Evolutionary conservation across 2,888 invertebrate species (phyloP), one percentile per base, ranked within the genome.

Genomic region (Biston betularia): DNA sequence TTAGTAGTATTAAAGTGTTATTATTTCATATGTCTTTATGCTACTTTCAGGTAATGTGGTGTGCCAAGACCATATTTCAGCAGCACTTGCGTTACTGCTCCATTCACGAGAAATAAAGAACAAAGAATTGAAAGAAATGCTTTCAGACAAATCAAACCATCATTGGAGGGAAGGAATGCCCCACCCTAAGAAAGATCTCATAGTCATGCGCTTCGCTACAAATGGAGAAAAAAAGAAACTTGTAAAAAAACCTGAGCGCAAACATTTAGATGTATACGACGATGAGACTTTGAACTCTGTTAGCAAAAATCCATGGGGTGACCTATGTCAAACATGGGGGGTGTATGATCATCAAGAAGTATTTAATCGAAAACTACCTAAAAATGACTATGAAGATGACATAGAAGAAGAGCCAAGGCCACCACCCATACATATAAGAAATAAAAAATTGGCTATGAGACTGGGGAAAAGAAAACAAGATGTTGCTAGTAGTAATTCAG

Each of bases 131-230:
- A 90, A 86, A 58, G 79, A 89, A 70, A 89, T 92, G 84, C 80
- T 91, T 63, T 71, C 77, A 61, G 79, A 82, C 46, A 89, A 86
- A 76, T 97, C 97, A 14, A 95, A 95, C 49, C 96, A 97, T 46
- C 94, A 95, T 78, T 97, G 97, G 97, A 92, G 97, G 72, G 94
- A 96, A 83, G 97, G 97, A 3, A 87, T 94, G 69, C 93, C 95
- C 55, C 95, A 95, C 84, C 90, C 94, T 7, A 96, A 96, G 83
- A 94, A 96, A 34, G 96, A 96, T 80, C 94, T 94, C 70, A 94
- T 98, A 75, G 92, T 97, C 64, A 89, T 98, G 79, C 92, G 97
- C 71, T 97, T 96, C 93, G 96, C 97, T 38, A 96, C 96, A 65
- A 95, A 95, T 85, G 94, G 95, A 76, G 98, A 98, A 83, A 96